Evolutionary conservation across 1,140 invertebrate genomes (phyloP).

Genomic region (Drosophila watanabei): DNA sequence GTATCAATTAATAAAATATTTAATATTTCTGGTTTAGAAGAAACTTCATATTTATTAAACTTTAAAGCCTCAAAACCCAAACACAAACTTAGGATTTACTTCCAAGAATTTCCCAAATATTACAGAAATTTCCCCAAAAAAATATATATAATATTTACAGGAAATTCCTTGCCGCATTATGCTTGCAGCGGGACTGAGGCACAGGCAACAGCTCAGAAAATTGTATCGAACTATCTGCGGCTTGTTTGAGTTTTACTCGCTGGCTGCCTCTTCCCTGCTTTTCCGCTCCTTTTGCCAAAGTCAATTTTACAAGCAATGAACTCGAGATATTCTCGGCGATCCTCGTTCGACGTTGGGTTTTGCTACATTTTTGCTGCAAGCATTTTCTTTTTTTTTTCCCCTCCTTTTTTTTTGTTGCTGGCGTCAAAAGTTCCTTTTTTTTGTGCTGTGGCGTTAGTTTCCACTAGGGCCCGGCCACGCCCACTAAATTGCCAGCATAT

Average conservation of each 20-base stretch:
- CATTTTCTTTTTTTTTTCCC: slow-evolving; percentile 28
- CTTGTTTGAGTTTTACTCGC: slow-evolving; percentile 76
- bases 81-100: background rate
- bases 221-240: slow-evolving; percentile 76
- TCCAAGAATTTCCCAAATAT: background rate
- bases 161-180: slow-evolving; percentile 1
- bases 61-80: too few species aligned
- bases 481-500: slow-evolving; percentile 76
- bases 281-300: slow-evolving; percentile 57
- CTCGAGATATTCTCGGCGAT: slow-evolving; percentile 65
- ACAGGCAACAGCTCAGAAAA: slow-evolving; percentile 51
- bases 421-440: slow-evolving; percentile 64
- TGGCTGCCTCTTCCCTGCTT: slow-evolving; percentile 19
- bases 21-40: background rate
- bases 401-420: slow-evolving; percentile 19
- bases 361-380: slow-evolving; percentile 42
- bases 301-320: slow-evolving; percentile 83
- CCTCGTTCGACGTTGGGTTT: slow-evolving; percentile 15
- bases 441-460: slow-evolving; percentile 48
- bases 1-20: background rate
- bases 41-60: too few species aligned
- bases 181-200: background rate
- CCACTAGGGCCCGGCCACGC: slow-evolving; percentile 68
- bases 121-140: background rate
- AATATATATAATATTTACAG: background rate